Evolutionary conservation across 2,888 invertebrate genomes (phyloP), one percentile per base, ranked within the genome.

Genomic region (Tipula vernalis): DNA sequence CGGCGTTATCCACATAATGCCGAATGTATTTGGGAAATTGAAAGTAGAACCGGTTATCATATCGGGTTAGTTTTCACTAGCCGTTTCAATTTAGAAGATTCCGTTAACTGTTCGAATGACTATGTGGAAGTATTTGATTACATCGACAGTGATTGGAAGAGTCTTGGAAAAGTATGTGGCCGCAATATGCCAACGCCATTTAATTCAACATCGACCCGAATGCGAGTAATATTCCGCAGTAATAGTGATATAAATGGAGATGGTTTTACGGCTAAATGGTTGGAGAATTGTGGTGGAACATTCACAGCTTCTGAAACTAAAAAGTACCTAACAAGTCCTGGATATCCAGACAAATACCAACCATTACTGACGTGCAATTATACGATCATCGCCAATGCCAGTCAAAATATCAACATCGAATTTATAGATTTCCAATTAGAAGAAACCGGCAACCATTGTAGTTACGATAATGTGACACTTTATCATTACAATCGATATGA

Each of bases 21-120:
- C 85, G 97, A 97, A 91, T 97, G 97, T 89, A 91, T 93, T 5
- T 98, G 97, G 97, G 95, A 95, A 89, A 93, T 98, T 87, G 90
- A 91, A 47, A 92, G 94, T 0, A 91, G 93, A 0, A 88, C 92
- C 44, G 97, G 97, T 0, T 95, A 94, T 89, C 94, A 94, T 89
- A 91, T 97, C 71, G 94, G 94, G 3, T 91, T 97, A 4, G 88
- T 91, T 3, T 97, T 98, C 90, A 89, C 93, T 0, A 94, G 93
- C 0, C 92, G 96, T 87, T 97, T 97, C 90, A 95, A 94, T 88
- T 91, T 98, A 51, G 97, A 98, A 91, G 92, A 93, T 36, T 93
- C 93, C 87, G 88, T 90, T 0, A 94, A 95, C 89, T 98, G 98
- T 89, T 91, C 92, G 0, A 96, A 96, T 89, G 98, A 98, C 91